These are phyloP conservation scores for Tragelaphus buxtoni DNA, from an alignment of 2,113 vertebrate species.

Conservation along the genomic window DNA sequence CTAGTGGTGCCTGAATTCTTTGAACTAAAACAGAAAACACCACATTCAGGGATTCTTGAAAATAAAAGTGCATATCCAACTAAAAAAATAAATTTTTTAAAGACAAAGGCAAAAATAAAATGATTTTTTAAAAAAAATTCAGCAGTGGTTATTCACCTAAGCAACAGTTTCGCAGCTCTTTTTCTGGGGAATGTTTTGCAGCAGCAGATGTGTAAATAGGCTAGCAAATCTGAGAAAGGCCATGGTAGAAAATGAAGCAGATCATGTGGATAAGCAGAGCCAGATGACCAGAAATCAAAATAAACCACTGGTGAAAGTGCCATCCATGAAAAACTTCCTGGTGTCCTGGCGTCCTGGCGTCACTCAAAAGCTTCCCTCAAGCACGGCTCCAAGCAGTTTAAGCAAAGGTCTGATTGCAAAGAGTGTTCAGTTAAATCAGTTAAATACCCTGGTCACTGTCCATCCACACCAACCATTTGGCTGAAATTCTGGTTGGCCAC, in stretches of 20 bases:
- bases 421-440: rapidly evolving
- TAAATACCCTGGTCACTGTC: rapidly evolving
- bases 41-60: neutral
- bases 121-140: neutral
- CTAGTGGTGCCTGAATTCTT: neutral
- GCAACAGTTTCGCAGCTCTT: no score
- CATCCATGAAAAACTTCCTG: neutral
- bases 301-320: neutral
- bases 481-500: neutral
- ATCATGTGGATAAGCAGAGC: neutral
- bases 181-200: no score
- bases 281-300: neutral
- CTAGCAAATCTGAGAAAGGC: neutral
- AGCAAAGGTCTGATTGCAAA: neutral
- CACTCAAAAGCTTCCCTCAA: neutral
- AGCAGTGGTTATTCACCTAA: neutral
- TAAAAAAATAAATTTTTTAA: neutral
- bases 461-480: rapidly evolving
- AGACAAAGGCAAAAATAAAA: neutral
- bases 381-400: neutral
- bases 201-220: neutral
- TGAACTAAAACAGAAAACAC: neutral
- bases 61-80: neutral
- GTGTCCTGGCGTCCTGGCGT: neutral
- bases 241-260: neutral